These are phyloP conservation scores for Meta bourneti DNA, from an alignment of 2,888 invertebrate genomes.

Conservation along the genomic window DNA sequence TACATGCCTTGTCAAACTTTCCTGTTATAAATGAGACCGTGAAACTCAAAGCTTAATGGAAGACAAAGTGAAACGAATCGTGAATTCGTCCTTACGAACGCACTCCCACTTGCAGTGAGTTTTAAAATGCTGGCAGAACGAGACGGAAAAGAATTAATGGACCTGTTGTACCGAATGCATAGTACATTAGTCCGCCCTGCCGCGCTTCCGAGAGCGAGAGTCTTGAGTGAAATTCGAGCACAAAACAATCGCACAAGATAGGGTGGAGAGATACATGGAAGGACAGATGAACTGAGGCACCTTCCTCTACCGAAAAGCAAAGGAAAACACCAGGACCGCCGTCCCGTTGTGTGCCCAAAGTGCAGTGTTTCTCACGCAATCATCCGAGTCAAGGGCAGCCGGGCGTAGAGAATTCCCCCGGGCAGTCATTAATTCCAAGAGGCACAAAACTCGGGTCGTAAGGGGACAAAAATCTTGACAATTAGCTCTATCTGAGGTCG, in stretches of 20 bases:
- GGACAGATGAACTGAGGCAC: slow-evolving; percentile 1
- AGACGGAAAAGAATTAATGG: not conserved
- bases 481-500: slow-evolving; percentile 73
- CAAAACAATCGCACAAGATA: slow-evolving; percentile 30
- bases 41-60: not conserved
- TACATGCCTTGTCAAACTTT: not conserved
- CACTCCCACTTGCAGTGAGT: not conserved
- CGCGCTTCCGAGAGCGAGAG: no score
- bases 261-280: not conserved
- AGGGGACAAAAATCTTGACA: slow-evolving; percentile 76
- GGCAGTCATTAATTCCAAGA: slow-evolving; percentile 74
- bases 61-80: not conserved
- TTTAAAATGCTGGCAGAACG: not conserved
- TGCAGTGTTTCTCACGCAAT: slow-evolving; percentile 72
- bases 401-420: slow-evolving; percentile 68
- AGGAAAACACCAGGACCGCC: not conserved
- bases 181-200: not conserved
- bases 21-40: not conserved
- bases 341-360: slow-evolving; percentile 48
- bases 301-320: not conserved
- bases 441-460: slow-evolving; percentile 70
- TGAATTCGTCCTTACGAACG: not conserved
- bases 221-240: slow-evolving; percentile 2
- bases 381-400: slow-evolving; percentile 66
- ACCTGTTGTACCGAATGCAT: not conserved